Evolutionary conservation across 2,113 vertebrate species (phyloP).

Genomic region (Rutilus rutilus): DNA sequence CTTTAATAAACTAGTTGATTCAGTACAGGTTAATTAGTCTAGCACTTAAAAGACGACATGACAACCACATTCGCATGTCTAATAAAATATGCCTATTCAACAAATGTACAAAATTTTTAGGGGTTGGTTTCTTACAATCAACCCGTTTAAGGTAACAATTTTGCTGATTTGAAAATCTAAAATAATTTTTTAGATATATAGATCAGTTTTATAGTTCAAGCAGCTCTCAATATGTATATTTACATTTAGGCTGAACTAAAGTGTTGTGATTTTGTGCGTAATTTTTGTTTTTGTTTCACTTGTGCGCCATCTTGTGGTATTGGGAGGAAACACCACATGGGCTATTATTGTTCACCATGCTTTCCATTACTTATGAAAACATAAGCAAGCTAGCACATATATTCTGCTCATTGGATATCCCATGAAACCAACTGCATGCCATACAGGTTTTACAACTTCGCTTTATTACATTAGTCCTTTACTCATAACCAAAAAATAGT

Average conservation of each 20-base stretch:
- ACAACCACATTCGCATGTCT: neutral
- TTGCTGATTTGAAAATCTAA: neutral
- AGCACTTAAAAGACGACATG: neutral
- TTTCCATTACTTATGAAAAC: neutral
- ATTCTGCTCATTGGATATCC: no score
- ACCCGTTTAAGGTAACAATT: neutral
- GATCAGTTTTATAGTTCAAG: no score
- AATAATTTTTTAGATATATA: neutral
- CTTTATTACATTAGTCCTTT: neutral
- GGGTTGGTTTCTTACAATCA: neutral
- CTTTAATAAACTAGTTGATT: neutral
- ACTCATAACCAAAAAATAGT: neutral
- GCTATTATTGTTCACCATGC: neutral
- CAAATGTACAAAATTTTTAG: neutral
- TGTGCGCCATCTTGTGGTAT: conserved; percentile 22
- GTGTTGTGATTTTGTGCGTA: neutral
- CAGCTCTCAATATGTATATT: neutral
- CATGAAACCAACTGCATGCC: neutral
- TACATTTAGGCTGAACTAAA: neutral
- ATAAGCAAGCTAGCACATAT: no score
- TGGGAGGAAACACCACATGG: neutral
- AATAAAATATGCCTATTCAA: neutral
- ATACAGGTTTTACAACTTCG: neutral
- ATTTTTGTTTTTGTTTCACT: neutral
- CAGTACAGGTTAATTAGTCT: neutral